These are phyloP conservation scores for Gryllus bimaculatus DNA, from an alignment of 1,140 invertebrate species.

Conservation along the genomic window DNA sequence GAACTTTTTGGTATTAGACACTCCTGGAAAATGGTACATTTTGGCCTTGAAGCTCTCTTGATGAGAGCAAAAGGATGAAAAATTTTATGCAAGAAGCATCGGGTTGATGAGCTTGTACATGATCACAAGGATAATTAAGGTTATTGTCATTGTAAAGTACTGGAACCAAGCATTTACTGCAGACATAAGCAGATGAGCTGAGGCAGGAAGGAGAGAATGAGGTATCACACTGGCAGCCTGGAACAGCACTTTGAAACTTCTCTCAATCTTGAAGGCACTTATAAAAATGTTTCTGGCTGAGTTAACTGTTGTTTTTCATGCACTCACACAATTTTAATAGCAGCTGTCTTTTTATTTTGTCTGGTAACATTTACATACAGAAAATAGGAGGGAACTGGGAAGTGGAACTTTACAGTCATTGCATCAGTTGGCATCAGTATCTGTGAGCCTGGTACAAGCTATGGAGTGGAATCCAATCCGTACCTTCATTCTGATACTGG, in stretches of 20 bases:
- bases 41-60: conserved; percentile 3
- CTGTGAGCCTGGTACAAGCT: conserved; percentile 20
- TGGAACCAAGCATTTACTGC: conserved; percentile 3
- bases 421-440: conserved; percentile 14
- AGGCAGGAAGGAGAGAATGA: background rate
- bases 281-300: background rate
- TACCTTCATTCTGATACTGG: conserved; percentile 18
- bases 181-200: background rate
- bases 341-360: background rate
- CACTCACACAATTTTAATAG: background rate
- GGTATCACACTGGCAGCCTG: background rate
- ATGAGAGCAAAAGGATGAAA: background rate
- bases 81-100: conserved; percentile 5
- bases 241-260: background rate
- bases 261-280: background rate
- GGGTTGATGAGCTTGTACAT: background rate
- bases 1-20: background rate
- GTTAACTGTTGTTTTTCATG: background rate
- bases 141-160: background rate
- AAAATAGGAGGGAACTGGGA: conserved; percentile 3
- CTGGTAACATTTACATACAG: background rate
- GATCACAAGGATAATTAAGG: background rate
- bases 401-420: background rate
- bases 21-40: background rate
- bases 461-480: conserved; percentile 19